Base-by-base conservation (phyloP, 2,797 vertebrate genomes). In the Hozukius guyotensis region DNA sequence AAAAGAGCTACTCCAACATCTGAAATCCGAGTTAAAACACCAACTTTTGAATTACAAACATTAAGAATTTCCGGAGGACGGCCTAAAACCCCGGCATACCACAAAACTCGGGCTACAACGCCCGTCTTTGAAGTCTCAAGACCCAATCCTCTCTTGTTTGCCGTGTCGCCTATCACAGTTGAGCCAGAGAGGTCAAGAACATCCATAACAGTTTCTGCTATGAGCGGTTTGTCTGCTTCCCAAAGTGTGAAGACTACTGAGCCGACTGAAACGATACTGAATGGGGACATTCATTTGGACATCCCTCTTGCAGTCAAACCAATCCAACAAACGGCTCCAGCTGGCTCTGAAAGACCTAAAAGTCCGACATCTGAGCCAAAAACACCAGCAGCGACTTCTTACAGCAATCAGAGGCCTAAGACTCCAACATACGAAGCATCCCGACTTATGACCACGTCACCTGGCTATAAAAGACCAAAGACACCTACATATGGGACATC, bases 91-190 rank as follows among this genome's bases (percentile, higher is more conserved):
- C 95, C 96, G 2, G 92, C 92, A 6, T 85, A 88, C 81, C 89
- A 92, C 42, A 36, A 81, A 12, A 73, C 64, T 42, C 91, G 93
- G 16, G 83, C 90, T 32, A 72, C 83, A 80, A 94, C 92, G 4
- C 93, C 94, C 4, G 83, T 94, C 34, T 93, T 95, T 92, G 95
- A 96, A 90, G 81, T 96, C 73, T 96, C 96, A 80, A 95, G 82
- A 88, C 68, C 95, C 25, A 96, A 96, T 82, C 95, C 95, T 82
- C 93, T 95, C n/a, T 86, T 96, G 87, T 96, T 96, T 92, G 93
- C 94, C 2, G 93, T 96, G 31, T 93, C 94, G 12, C 92, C 94
- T 22, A 88, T 94, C 6, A 91, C 92, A 63, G 89, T 92, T 18
- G 93, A 95, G 75, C 77, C 87, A 67, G 93, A 93, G 72, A 91